Evolutionary conservation across 1,140 invertebrate genomes (phyloP).

Genomic region (Spodoptera litura): DNA sequence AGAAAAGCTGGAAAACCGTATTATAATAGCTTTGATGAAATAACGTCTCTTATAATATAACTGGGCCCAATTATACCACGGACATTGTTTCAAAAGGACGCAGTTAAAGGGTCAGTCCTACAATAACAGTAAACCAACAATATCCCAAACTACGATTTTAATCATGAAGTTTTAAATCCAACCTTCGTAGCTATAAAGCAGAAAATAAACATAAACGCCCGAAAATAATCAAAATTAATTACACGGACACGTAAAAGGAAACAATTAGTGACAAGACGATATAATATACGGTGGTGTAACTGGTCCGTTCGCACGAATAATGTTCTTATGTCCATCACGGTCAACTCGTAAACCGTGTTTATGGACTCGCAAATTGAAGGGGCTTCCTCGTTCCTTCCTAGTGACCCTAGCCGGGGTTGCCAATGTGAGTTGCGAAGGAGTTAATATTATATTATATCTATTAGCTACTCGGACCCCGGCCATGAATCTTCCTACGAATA

Average conservation of each 20-base stretch:
- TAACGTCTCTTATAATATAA: too few relatives aligned
- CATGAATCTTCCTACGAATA: too few relatives aligned
- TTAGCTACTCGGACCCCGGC: too few relatives aligned
- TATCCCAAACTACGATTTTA: too few relatives aligned
- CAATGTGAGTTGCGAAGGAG: neutral
- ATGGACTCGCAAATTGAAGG: slow-evolving; percentile 51
- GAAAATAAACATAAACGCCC: neutral
- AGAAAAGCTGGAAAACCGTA: too few relatives aligned
- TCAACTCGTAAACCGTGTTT: slow-evolving; percentile 51
- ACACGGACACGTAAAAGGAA: slow-evolving; percentile 9
- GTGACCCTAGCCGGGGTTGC: slow-evolving; percentile 37
- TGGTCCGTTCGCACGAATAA: slow-evolving; percentile 36
- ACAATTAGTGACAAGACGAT: slow-evolving; percentile 36
- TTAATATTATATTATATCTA: neutral
- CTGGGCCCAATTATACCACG: too few relatives aligned
- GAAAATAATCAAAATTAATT: slow-evolving; percentile 20
- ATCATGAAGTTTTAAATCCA: too few relatives aligned
- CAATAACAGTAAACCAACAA: too few relatives aligned
- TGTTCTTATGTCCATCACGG: slow-evolving; percentile 44
- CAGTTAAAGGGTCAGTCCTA: too few relatives aligned
- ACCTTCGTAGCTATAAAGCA: too few relatives aligned
- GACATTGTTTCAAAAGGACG: too few relatives aligned
- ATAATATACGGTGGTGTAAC: slow-evolving; percentile 27
- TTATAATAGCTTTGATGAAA: too few relatives aligned
- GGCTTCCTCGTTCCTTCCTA: slow-evolving; percentile 49